phyloP scores from a whole-genome alignment of 2,797 vertebrate genomes.

The Protosalanx chinensis region DNA sequence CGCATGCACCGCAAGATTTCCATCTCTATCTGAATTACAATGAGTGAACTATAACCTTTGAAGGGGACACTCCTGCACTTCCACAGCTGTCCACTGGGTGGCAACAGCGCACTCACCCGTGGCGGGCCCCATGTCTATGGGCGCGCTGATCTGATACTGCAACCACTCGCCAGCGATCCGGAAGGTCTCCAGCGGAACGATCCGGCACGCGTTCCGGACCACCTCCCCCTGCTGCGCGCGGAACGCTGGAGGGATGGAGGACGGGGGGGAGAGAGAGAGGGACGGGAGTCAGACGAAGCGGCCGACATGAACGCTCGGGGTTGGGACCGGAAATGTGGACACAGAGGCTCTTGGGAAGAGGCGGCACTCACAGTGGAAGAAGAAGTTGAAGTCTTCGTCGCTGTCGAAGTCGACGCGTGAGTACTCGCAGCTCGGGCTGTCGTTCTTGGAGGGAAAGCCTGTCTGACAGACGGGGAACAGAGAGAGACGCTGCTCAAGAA shows the following conservation, averaged over 20 bases:
- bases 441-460: conserved; percentile 90
- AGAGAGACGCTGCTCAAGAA: background rate
- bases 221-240: conserved; percentile 88
- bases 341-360: background rate
- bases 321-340: background rate
- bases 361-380: conserved; percentile 84
- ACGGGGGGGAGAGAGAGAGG: background rate
- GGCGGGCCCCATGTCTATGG: conserved; percentile 74
- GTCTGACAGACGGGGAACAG: conserved; percentile 65
- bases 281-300: background rate
- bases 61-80: too few species aligned
- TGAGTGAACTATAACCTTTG: too few species aligned
- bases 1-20: background rate
- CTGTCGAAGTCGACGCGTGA: conserved; percentile 94
- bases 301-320: background rate
- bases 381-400: conserved; percentile 94
- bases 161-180: conserved; percentile 89
- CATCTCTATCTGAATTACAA: background rate
- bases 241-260: conserved; percentile 73
- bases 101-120: conserved; percentile 73
- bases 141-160: conserved; percentile 80
- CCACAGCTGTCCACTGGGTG: background rate
- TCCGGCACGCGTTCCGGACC: conserved; percentile 83
- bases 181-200: conserved; percentile 87
- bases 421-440: conserved; percentile 88